Conservation (phyloP, 2,797 vertebrate genomes). For the Naso thynnoides region DNA sequence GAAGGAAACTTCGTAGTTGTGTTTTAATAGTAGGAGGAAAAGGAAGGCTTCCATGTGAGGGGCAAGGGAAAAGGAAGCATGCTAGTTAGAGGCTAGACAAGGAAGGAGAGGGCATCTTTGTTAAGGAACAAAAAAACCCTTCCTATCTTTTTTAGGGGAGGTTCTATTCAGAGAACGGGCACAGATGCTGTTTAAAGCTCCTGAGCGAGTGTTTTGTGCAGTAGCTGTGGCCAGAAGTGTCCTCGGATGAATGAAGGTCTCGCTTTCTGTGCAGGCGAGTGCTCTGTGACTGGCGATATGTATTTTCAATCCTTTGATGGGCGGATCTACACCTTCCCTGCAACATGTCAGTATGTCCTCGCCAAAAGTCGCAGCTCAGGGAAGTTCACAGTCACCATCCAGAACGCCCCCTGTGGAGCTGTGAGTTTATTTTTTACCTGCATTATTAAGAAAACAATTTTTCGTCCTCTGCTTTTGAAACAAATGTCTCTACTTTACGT, state of each 20-base stretch:
- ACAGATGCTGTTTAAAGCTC: background rate
- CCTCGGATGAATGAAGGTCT: background rate
- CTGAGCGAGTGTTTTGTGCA: too few relatives aligned
- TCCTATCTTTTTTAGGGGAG: background rate
- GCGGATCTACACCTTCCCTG: slow-evolving; percentile 91
- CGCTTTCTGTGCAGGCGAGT: slow-evolving; percentile 86
- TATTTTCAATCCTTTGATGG: slow-evolving; percentile 95
- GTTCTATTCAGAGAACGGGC: background rate
- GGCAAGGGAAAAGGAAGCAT: background rate
- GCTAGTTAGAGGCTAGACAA: background rate
- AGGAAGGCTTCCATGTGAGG: background rate
- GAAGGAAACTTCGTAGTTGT: background rate
- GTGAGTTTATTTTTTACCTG: slow-evolving; percentile 82
- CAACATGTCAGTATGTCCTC: slow-evolving; percentile 93
- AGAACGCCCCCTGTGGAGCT: slow-evolving; percentile 92
- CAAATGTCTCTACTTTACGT: background rate
- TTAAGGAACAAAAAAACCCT: background rate
- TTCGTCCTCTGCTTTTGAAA: background rate
- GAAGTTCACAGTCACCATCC: slow-evolving; percentile 90
- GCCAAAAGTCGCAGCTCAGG: slow-evolving; percentile 91
- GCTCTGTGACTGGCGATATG: slow-evolving; percentile 94
- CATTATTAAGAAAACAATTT: background rate
- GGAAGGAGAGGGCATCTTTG: background rate
- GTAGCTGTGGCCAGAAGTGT: background rate
- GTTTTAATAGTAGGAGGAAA: background rate